These are phyloP conservation scores for Amazona guildingii DNA, from an alignment of 2,113 vertebrate genomes.

Conservation along the genomic window DNA sequence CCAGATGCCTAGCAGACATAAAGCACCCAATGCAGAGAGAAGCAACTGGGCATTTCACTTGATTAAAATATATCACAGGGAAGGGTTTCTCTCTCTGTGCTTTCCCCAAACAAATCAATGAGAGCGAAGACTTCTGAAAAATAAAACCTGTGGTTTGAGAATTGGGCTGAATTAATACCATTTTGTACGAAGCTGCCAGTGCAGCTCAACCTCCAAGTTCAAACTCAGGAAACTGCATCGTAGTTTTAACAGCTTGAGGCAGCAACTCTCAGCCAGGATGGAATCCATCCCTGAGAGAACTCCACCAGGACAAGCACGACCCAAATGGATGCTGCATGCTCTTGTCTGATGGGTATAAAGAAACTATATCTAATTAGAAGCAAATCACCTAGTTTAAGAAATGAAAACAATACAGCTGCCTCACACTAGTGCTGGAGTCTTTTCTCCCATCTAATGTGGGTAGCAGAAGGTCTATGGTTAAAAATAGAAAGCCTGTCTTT, in stretches of 20 bases:
- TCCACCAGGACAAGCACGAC: not conserved
- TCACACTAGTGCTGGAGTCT: not conserved
- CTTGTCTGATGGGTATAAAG: not conserved
- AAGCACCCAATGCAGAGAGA: not conserved
- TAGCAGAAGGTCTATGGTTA: constrained; percentile 49
- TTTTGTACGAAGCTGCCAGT: not conserved
- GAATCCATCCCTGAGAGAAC: not conserved
- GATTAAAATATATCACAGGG: not conserved
- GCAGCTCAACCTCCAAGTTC: not conserved
- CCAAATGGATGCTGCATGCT: not conserved
- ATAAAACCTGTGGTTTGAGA: not conserved
- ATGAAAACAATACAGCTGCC: constrained; percentile 5
- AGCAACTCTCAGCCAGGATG: not conserved
- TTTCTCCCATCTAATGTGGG: not conserved
- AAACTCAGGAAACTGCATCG: not conserved
- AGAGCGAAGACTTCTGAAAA: not conserved
- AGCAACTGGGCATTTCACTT: not conserved
- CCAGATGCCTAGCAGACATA: not conserved
- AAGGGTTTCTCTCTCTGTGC: not conserved
- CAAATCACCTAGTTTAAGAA: not conserved
- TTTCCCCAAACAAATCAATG: not conserved
- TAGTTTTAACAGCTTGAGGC: not conserved
- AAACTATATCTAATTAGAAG: not conserved
- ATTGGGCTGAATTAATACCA: not conserved
- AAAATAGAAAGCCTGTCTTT: constrained; percentile 56